Evolutionary conservation across 2,888 invertebrate species (phyloP).

Genomic region (Pycnomerus fuliginosus): DNA sequence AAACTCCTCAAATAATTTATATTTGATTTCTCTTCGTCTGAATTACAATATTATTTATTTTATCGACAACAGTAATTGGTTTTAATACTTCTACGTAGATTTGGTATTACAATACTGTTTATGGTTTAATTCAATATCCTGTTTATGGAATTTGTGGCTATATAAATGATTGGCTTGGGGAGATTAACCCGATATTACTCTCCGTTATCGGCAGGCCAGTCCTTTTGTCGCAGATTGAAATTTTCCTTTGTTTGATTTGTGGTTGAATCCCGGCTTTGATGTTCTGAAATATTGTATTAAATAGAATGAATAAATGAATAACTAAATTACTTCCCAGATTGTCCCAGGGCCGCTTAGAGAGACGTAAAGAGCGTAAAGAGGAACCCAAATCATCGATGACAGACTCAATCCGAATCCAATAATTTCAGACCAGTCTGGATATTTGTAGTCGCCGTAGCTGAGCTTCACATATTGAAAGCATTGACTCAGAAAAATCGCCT

Average conservation of each 20-base stretch:
- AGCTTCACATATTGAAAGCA: conserved; percentile 60
- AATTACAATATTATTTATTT: too few relatives aligned
- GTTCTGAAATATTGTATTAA: conserved; percentile 48
- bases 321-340: conserved; percentile 54
- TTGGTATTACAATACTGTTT: too few relatives aligned
- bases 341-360: conserved; percentile 56
- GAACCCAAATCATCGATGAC: conserved; percentile 67
- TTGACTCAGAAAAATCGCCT: conserved; percentile 55
- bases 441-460: conserved; percentile 59
- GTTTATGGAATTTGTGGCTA: not conserved
- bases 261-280: conserved; percentile 54
- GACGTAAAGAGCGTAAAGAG: conserved; percentile 63
- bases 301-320: not conserved
- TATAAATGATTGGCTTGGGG: conserved; percentile 30
- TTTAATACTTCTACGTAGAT: too few relatives aligned
- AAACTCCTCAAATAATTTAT: too few relatives aligned
- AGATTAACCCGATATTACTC: conserved; percentile 52
- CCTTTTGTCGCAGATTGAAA: conserved; percentile 53
- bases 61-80: too few relatives aligned
- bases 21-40: too few relatives aligned
- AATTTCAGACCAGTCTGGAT: conserved; percentile 63
- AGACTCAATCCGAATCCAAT: conserved; percentile 62
- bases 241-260: conserved; percentile 53
- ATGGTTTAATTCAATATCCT: not conserved
- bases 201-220: conserved; percentile 56